Evolutionary conservation across 2,888 invertebrate species (phyloP), one percentile per base, ranked within the genome.

Genomic region (Priocnemis perturbator): DNA sequence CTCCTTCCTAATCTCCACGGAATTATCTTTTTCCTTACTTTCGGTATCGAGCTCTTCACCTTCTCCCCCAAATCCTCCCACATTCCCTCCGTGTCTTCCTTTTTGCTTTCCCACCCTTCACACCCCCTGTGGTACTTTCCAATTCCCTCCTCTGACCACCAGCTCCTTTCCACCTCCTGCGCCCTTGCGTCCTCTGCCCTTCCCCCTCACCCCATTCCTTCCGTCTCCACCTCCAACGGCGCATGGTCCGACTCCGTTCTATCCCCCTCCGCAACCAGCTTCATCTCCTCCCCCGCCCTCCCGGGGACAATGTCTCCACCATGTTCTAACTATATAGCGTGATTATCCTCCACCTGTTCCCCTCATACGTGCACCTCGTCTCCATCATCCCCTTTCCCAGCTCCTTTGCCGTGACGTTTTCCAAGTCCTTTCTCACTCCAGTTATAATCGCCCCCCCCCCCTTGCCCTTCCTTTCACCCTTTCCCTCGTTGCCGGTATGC

Each of bases 231-330:
- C 45, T 56, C 20, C 17, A 63, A 14, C 23, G 47, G 52, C 7
- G 21, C 44, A 21, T 64, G 59, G 3, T 63, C 68, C 56, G 50
- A 50, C 20, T 59, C 60, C 1, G n/a, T 55, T 45, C 63, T 58
- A n/a, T 47, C n/a, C 3, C 47, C 15, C 17, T 71, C 60, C 20
- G 37, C 21, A 19, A 47, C 26, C 17, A 11, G 3, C 21, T 19
- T 37, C 11, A 23, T 58, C 58, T 58, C 15, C 11, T 56, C 7
- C 20, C 9, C 44, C 44, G 44, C 44, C 44, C 14, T 44, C 14
- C 14, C 44, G 14, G 7, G 23, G n/a, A n/a, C 63, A 23, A 23
- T 1, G 53, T 45, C 19, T 21, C 62, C 57, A 15, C 52, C 7
- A 52, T 52, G 7, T 52, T 19, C n/a, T 52, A 17, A 52, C 52